Evolutionary conservation across 1,140 invertebrate species (phyloP), one percentile per base, ranked within the genome.

Genomic region (Calosoma granatense): DNA sequence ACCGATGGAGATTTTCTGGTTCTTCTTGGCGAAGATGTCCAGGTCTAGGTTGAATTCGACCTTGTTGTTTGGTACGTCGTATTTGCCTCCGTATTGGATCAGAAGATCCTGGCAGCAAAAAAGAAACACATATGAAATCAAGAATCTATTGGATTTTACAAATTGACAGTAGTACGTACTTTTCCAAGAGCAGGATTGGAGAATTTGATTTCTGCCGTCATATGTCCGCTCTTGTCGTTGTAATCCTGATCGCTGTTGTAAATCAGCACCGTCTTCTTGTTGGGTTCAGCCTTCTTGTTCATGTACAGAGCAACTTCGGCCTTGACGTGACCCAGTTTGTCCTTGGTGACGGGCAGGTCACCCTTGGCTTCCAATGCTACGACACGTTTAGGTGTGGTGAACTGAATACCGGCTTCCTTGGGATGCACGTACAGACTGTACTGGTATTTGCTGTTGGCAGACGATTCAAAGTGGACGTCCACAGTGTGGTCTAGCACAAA

Each of bases 201-300:
- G 43, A 87, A 76, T 64, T 78, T 81, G 0, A 81, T 61, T 57
- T 83, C 77, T 2, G 80, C 80, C 2, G 70, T 73, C 1, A 79
- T 58, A 3, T 72, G 75, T 17, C 77, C 60, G 2, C 70, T 60
- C 36, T 78, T 71, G 1, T 81, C 76, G 20, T 71, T 63, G 1
- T 61, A 62, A 22, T 73, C 70, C 0, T 78, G 56, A 56, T 83
- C 77, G 11, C 78, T 68, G 30, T 57, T 67, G 19, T 76, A 71
- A 12, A 70, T 67, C 0, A 81, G 59, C 4, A 72, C 72, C 1
- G 81, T 79, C 65, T 83, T 87, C 12, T 84, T 77, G 20, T 81
- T 75, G 0, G 86, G 84, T 41, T 82, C 78, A 54, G 79, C 78
- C 57, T 81, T 79, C 63, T 87, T 86, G 69, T 90, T 83, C 12